phyloP scores from a whole-genome alignment of 2,888 invertebrate species.

The Lasioglossum vierecki region DNA sequence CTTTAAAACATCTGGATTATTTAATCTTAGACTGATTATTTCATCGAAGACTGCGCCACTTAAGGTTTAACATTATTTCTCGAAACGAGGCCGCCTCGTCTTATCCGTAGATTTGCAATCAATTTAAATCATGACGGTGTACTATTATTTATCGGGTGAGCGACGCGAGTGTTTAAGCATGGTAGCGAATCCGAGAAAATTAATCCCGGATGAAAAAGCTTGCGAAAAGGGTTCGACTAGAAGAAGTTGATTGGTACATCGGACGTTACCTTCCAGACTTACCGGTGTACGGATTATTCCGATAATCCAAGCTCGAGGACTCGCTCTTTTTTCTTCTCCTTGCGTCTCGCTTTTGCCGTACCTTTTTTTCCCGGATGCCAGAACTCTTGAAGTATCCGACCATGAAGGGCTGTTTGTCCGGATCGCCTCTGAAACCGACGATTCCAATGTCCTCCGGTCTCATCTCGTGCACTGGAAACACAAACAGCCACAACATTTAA shows the following conservation, averaged over 20 bases:
- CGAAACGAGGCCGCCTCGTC: not conserved
- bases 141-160: not conserved
- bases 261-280: slow-evolving; percentile 51
- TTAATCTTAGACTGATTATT: not conserved
- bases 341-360: slow-evolving; percentile 86
- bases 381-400: slow-evolving; percentile 93
- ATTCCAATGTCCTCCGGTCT: slow-evolving; percentile 94
- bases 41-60: not conserved
- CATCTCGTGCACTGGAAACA: slow-evolving; percentile 88
- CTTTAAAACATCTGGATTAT: not conserved
- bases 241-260: slow-evolving; percentile 20
- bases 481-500: not conserved
- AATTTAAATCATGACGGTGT: not conserved
- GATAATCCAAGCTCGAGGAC: slow-evolving; percentile 83
- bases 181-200: not conserved
- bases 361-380: slow-evolving; percentile 85
- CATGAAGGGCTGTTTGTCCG: slow-evolving; percentile 95
- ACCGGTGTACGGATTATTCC: slow-evolving; percentile 86
- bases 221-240: not conserved
- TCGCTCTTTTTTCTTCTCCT: slow-evolving; percentile 85
- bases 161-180: not conserved
- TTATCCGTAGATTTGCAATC: not conserved
- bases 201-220: not conserved
- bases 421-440: slow-evolving; percentile 90
- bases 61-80: not conserved